Percentiles rank a stretch among this genome's conserved stretches.
Evolutionary conservation across 1,140 invertebrate genomes (phyloP).

Genomic region (Glossosoma conforme): DNA sequence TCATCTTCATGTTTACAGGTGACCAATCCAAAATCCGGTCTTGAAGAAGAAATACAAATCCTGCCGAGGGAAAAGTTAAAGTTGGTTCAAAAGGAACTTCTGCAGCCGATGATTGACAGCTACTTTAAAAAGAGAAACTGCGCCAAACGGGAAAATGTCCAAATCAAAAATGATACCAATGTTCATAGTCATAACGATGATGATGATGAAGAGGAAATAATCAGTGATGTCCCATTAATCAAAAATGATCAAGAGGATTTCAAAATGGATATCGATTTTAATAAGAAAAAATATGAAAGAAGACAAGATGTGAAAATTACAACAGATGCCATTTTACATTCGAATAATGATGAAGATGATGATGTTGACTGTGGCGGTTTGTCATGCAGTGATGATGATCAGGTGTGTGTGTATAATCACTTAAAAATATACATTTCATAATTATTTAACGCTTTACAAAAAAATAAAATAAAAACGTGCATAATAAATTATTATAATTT

Average conservation of each 20-base stretch:
- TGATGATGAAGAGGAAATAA: not conserved
- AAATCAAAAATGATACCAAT: not conserved
- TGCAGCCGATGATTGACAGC: conserved; percentile 21
- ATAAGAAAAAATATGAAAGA: too few species aligned
- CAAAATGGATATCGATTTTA: too few species aligned
- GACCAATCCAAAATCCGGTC: conserved; percentile 26
- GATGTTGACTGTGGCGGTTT: too few species aligned
- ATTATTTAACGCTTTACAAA: too few species aligned
- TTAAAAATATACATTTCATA: too few species aligned
- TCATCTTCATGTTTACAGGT: conserved; percentile 18
- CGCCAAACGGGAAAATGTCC: not conserved
- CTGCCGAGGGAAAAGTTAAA: conserved; percentile 23
- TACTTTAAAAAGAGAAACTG: conserved; percentile 13
- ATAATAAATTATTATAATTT: too few species aligned
- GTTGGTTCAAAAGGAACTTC: conserved; percentile 22
- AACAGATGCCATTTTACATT: too few species aligned
- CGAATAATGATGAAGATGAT: too few species aligned
- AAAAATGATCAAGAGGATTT: not conserved
- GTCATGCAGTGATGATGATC: too few species aligned
- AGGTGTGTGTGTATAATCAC: too few species aligned
- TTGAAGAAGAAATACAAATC: conserved; percentile 28
- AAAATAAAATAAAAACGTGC: too few species aligned
- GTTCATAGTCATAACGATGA: not conserved
- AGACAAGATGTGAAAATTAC: too few species aligned
- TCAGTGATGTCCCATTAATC: not conserved